A percentile compares a stretch with the other conserved stretches of the same genome.
Evolutionary conservation across 2,888 invertebrate species (phyloP).

Genomic region (Hydropsyche betteni): DNA sequence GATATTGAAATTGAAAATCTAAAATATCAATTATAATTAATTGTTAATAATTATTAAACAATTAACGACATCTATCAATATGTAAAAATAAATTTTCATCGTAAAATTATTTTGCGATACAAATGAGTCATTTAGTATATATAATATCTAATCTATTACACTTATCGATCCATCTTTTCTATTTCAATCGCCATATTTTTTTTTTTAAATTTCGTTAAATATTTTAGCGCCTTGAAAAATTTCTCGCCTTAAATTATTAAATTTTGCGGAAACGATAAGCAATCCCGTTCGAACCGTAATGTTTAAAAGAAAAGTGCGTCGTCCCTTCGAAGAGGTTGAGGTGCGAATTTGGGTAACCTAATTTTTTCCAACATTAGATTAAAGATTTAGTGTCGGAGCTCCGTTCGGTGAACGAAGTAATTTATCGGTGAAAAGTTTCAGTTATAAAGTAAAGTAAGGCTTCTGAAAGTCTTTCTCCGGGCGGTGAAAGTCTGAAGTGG

Average conservation of each 20-base stretch:
- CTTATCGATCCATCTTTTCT: too few species aligned
- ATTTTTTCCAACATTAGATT: conserved; percentile 50
- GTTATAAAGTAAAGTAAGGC: conserved; percentile 47
- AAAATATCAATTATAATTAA: too few species aligned
- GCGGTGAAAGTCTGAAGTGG: conserved; percentile 46
- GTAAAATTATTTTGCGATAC: too few species aligned
- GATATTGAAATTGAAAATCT: too few species aligned
- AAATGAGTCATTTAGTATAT: too few species aligned
- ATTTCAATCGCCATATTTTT: too few species aligned
- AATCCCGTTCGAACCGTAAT: not conserved
- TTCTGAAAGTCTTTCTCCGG: conserved; percentile 43
- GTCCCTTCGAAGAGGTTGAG: not conserved
- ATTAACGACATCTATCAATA: conserved; percentile 9
- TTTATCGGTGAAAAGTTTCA: conserved; percentile 37
- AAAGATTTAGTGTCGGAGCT: conserved; percentile 47
- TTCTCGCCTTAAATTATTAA: too few species aligned
- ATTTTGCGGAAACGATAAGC: not conserved
- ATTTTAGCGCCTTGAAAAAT: too few species aligned
- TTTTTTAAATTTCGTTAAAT: too few species aligned
- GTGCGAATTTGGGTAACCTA: conserved; percentile 43
- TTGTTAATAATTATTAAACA: not conserved
- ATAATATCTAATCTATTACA: too few species aligned
- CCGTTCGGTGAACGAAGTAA: conserved; percentile 5
- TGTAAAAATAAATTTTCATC: conserved; percentile 23
- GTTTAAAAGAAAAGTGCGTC: not conserved